Conservation (phyloP, 2,888 invertebrate species). For the Orthonychiurus folsomi region DNA sequence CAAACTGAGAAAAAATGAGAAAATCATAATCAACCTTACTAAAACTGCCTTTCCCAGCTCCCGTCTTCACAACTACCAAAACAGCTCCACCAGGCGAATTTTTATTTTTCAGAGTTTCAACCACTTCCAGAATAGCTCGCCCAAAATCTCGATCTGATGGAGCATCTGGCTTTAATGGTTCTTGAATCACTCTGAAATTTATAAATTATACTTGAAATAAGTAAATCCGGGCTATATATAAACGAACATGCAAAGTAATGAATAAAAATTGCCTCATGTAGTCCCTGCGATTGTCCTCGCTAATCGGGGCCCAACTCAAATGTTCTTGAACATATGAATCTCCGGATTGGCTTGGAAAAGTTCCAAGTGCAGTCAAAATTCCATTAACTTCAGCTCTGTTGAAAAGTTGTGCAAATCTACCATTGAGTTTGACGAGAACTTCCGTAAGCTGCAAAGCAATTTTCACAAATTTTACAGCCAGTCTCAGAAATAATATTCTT, state of each 20-base stretch:
- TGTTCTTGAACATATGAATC: not conserved
- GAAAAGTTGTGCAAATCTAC: not conserved
- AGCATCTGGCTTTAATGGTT: too few species aligned
- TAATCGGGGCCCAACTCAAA: not conserved
- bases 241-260: too few species aligned
- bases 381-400: not conserved
- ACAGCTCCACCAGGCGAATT: slow-evolving; percentile 22
- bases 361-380: not conserved
- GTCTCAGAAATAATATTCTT: not conserved
- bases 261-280: too few species aligned
- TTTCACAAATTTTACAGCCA: not conserved
- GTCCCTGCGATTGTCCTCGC: too few species aligned
- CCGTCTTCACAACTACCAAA: slow-evolving; percentile 23
- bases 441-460: not conserved
- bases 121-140: slow-evolving; percentile 18
- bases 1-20: too few species aligned
- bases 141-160: slow-evolving; percentile 19
- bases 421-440: not conserved
- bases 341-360: slow-evolving; percentile 4
- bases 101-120: slow-evolving; percentile 17
- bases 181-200: too few species aligned
- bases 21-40: too few species aligned
- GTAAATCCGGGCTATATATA: too few species aligned
- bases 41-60: slow-evolving; percentile 11
- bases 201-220: too few species aligned